Conservation (phyloP, 2,113 vertebrate genomes). For the Myxocyprinus asiaticus region DNA sequence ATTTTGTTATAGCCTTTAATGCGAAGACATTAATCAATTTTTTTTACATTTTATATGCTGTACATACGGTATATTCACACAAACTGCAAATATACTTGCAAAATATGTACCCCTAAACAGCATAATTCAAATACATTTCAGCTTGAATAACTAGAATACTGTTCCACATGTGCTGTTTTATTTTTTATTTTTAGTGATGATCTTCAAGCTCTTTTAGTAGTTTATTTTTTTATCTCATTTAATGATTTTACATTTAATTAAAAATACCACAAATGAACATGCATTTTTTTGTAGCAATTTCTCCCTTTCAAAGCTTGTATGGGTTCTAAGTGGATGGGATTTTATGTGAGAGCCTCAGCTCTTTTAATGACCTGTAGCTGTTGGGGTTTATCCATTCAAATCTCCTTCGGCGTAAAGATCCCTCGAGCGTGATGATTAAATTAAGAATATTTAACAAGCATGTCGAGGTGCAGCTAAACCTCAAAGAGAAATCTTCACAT, state of each 20-base stretch:
- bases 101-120: no score
- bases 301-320: constrained; percentile 46
- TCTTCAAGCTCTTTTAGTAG: constrained; percentile 14
- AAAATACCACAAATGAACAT: constrained; percentile 9
- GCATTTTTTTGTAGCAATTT: background rate
- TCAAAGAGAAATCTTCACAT: constrained; percentile 1
- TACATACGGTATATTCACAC: no score
- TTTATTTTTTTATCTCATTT: constrained; percentile 22
- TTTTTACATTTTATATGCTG: no score
- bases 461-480: constrained; percentile 58
- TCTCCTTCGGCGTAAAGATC: constrained; percentile 66
- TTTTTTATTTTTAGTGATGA: constrained; percentile 23
- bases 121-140: no score
- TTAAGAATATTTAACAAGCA: constrained; percentile 69
- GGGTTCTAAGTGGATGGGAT: constrained; percentile 65
- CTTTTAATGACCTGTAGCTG: constrained; percentile 70
- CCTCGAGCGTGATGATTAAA: constrained; percentile 70
- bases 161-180: background rate
- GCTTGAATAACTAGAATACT: background rate
- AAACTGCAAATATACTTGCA: no score
- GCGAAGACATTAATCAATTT: no score
- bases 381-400: constrained; percentile 72
- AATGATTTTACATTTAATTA: constrained; percentile 39
- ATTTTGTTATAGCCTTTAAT: no score
- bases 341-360: constrained; percentile 68